A percentile compares a stretch with the other conserved stretches of the same genome.
Conservation (phyloP, 2,888 invertebrate genomes). For the Cinara cedri region DNA sequence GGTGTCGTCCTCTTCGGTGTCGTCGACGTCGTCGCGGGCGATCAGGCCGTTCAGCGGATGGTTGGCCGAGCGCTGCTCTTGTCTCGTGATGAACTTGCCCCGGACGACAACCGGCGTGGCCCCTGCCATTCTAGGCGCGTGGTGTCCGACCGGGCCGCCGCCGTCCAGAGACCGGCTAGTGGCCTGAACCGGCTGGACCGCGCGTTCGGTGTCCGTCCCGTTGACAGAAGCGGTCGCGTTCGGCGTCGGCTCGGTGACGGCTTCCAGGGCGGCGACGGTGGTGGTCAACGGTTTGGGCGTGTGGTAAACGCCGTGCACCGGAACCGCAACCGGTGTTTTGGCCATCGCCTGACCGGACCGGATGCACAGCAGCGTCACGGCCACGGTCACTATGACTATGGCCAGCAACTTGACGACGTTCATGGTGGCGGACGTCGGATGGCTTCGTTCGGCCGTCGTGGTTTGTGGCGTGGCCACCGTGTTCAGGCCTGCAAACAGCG, state of each 20-base stretch:
- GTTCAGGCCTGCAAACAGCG: not conserved
- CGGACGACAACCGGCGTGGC: not conserved
- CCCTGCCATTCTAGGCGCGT: not conserved
- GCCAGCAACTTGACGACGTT: slow-evolving; percentile 31
- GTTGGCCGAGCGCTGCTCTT: not conserved
- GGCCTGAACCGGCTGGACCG: not conserved
- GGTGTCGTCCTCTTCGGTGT: not conserved
- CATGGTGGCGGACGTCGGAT: not conserved
- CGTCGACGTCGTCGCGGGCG: not conserved
- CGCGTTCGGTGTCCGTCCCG: too few species aligned
- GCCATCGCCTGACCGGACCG: slow-evolving; percentile 45
- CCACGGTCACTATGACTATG: slow-evolving; percentile 7
- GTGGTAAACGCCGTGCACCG: not conserved
- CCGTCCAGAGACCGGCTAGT: not conserved
- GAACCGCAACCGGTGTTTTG: not conserved
- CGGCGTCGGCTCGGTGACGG: not conserved
- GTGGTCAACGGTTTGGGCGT: not conserved
- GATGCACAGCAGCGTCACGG: slow-evolving; percentile 36
- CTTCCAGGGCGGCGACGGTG: not conserved
- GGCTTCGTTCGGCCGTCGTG: not conserved
- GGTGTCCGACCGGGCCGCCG: not conserved
- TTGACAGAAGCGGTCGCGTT: not conserved
- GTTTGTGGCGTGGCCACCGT: not conserved
- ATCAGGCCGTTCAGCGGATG: not conserved
- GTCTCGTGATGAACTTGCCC: not conserved